Conservation (phyloP, 2,888 invertebrate genomes). For the Polymixis flavicincta region DNA sequence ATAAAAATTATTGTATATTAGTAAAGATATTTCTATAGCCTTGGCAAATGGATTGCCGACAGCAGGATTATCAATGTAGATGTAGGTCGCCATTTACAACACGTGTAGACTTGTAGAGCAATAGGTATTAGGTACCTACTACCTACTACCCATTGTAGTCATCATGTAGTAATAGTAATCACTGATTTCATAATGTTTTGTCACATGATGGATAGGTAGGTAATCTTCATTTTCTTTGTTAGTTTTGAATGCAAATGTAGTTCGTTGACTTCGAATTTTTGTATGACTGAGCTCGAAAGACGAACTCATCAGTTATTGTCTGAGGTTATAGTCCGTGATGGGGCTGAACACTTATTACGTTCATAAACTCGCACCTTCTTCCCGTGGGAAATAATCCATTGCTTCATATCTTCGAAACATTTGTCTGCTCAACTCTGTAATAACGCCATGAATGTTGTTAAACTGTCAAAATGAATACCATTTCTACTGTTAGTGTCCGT, state of each 20-base stretch:
- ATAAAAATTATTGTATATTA: neutral
- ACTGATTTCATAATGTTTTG: constrained; percentile 1
- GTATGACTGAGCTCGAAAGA: too few species aligned
- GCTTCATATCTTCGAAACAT: too few species aligned
- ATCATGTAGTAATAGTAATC: constrained; percentile 3
- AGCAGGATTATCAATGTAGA: neutral
- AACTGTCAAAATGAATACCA: too few species aligned
- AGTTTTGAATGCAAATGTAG: neutral
- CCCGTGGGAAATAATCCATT: too few species aligned
- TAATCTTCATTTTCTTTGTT: neutral
- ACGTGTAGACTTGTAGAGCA: constrained; percentile 8
- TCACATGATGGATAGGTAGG: neutral
- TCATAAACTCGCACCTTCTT: neutral
- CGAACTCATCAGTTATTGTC: neutral
- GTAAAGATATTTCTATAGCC: neutral
- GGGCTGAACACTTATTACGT: neutral
- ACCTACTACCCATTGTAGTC: neutral
- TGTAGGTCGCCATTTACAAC: constrained; percentile 1
- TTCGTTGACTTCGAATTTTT: neutral
- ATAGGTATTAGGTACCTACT: constrained; percentile 11
- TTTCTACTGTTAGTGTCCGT: too few species aligned
- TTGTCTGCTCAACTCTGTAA: too few species aligned
- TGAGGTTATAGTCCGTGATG: constrained; percentile 1
- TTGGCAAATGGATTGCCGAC: neutral
- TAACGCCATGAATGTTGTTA: too few species aligned